A percentile compares a stretch with the other conserved stretches of the same genome.
Conservation (phyloP, 1,140 invertebrate species). For the Physella acuta region DNA sequence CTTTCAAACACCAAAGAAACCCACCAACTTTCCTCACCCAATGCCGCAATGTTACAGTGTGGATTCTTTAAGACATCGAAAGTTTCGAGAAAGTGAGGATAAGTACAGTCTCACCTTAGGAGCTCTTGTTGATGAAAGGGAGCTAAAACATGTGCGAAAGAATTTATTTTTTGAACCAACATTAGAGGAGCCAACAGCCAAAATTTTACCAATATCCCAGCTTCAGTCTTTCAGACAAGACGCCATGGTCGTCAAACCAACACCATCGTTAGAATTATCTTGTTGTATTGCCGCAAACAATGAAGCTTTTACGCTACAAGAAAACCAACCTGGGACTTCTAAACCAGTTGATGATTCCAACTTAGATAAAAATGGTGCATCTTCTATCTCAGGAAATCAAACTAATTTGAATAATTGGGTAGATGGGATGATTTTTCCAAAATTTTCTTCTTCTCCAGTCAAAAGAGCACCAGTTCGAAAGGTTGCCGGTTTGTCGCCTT, state of each 20-base stretch:
- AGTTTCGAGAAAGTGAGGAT: background rate
- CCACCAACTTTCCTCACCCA: background rate
- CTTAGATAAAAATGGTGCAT: background rate
- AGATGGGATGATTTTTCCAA: background rate
- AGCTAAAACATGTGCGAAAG: background rate
- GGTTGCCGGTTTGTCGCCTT: conserved; percentile 1
- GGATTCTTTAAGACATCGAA: background rate
- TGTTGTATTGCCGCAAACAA: background rate
- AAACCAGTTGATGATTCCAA: background rate
- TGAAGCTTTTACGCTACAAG: background rate
- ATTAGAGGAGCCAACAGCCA: no score
- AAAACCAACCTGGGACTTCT: background rate
- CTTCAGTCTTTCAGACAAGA: no score
- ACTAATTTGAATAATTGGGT: background rate
- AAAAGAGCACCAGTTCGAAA: background rate
- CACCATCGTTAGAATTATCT: no score
- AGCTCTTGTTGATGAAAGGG: background rate
- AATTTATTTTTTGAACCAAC: background rate
- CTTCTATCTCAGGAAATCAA: background rate
- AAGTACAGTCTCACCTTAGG: background rate
- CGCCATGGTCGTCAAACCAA: no score
- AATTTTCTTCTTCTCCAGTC: background rate
- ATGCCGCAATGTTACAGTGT: background rate
- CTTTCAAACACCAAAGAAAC: conserved; percentile 1
- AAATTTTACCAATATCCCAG: no score